Evolutionary conservation across 1,140 invertebrate genomes (phyloP).

Genomic region (Pemphigus obesinymphae): DNA sequence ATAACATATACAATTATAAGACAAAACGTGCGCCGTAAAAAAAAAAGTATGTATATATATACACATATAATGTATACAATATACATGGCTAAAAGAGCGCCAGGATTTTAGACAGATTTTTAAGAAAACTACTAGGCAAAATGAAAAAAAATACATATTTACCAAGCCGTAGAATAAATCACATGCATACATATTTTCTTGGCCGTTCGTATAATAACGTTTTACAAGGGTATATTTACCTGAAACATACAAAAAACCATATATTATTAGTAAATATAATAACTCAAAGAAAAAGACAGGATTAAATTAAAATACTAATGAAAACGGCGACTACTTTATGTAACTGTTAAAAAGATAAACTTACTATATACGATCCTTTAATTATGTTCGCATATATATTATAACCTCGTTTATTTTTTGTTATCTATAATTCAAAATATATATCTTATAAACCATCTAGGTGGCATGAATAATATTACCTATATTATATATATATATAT

Average conservation of each 20-base stretch:
- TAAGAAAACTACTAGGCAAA: background rate
- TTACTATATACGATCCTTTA: background rate
- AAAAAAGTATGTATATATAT: background rate
- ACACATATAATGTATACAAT: too few relatives aligned
- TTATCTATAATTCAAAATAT: background rate
- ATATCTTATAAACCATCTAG: background rate
- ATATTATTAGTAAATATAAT: background rate
- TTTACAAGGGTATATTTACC: background rate
- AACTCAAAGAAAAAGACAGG: background rate
- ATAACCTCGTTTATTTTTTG: background rate
- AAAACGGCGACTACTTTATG: background rate
- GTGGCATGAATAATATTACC: background rate
- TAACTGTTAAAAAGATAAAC: background rate
- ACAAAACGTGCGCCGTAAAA: background rate
- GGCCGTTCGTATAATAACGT: background rate
- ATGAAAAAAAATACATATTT: conserved; percentile 3
- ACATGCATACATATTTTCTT: background rate
- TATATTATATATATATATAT: background rate
- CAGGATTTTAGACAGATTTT: background rate
- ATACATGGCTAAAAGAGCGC: background rate
- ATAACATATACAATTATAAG: background rate
- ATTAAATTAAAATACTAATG: background rate
- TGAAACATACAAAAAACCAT: conserved; percentile 14
- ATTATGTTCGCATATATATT: background rate
- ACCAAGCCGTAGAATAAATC: conserved; percentile 10